These are phyloP conservation scores for Eristalinus sepulchralis DNA, from an alignment of 2,888 invertebrate species.

Conservation along the genomic window DNA sequence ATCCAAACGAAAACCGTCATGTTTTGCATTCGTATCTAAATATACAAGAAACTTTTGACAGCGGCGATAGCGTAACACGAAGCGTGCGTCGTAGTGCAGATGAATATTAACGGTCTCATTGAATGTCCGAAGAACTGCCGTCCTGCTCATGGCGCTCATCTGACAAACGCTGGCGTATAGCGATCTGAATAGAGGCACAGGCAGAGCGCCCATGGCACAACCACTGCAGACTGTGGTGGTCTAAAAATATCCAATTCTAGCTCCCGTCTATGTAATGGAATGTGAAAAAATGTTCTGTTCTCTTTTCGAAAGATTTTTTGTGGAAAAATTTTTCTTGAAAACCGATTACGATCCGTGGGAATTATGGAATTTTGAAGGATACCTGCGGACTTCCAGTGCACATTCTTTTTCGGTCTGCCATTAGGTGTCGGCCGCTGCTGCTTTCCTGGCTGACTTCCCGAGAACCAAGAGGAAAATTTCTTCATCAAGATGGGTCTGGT, in stretches of 20 bases:
- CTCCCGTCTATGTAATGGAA: slow-evolving; percentile 72
- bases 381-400: slow-evolving; percentile 94
- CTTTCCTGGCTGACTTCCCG: slow-evolving; percentile 86
- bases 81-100: slow-evolving; percentile 7
- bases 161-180: slow-evolving; percentile 20
- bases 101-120: slow-evolving; percentile 30
- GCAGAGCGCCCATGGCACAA: slow-evolving; percentile 62
- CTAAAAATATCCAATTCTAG: slow-evolving; percentile 73
- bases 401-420: slow-evolving; percentile 87
- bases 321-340: slow-evolving; percentile 1
- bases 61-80: background rate
- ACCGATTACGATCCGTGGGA: background rate
- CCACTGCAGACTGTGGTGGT: slow-evolving; percentile 64
- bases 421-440: slow-evolving; percentile 81
- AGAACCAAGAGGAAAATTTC: slow-evolving; percentile 75
- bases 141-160: slow-evolving; percentile 56
- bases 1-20: background rate
- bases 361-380: slow-evolving; percentile 74
- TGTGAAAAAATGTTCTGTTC: slow-evolving; percentile 35
- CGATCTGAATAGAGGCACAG: slow-evolving; percentile 20
- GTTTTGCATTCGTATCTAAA: slow-evolving; percentile 9
- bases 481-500: slow-evolving; percentile 47
- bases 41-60: slow-evolving; percentile 34
- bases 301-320: background rate
- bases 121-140: background rate